Base-by-base conservation (phyloP, 2,888 invertebrate genomes). In the Drosophila putrida region DNA sequence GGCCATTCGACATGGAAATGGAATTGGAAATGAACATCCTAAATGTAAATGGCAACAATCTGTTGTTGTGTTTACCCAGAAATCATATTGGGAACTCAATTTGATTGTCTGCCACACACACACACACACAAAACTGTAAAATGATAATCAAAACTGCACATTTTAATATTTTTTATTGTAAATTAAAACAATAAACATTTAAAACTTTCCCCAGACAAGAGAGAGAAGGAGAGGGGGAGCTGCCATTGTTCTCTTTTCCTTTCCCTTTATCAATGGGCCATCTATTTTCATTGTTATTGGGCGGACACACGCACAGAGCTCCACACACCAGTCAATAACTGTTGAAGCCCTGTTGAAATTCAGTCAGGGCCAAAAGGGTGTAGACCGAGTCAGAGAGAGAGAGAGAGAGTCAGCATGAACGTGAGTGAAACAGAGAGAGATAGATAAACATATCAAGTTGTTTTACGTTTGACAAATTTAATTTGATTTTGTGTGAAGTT, bases 401-500 rank as follows among this genome's bases (percentile, higher is more conserved):
- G 46, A 6, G n/a, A 9, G 27, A 8, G 38, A 33, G 11, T 20
- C n/a, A 6, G 13, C n/a, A 8, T 4, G 0, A 4, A n/a, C 5
- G 39, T 5, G 36, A 20, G 31, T 3, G 20, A 9, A 8, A 11
- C 6, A 20, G 20, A 11, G 25, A n/a, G 46, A 31, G 49, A 38
- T 46, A 50, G 61, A 58, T 63, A 66, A 76, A 75, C 88, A 84
- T 83, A 83, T 83, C 88, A 83, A 85, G 80, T 85, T 80, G 82
- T 76, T 84, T 82, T 80, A 80, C 80, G 75, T 85, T 88, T 85
- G 88, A 86, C 86, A 85, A 86, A 85, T 86, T 86, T 86, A 88
- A 85, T 85, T 85, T 85, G 88, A 85, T 85, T 85, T 85, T 88
- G 85, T 85, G 88, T 85, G 85, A 85, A 88, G 85, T 86, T 85